Evolutionary conservation across 2,888 invertebrate genomes (phyloP).

Genomic region (Eupithecia centaureata): DNA sequence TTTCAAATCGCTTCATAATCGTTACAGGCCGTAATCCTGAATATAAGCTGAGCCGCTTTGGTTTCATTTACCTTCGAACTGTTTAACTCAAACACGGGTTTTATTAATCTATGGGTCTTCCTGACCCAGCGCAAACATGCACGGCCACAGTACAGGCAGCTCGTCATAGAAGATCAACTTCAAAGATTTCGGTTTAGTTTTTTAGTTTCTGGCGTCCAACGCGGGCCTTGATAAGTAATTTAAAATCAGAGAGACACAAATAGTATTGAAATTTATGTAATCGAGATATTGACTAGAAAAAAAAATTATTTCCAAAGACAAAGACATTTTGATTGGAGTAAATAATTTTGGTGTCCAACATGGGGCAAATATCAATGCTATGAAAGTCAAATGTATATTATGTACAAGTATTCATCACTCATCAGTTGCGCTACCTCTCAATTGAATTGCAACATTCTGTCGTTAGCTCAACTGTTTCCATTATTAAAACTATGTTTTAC

Average conservation of each 20-base stretch:
- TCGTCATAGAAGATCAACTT: constrained; percentile 26
- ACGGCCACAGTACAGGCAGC: constrained; percentile 27
- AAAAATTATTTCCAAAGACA: background rate
- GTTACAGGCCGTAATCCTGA: constrained; percentile 31
- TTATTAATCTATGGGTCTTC: constrained; percentile 68
- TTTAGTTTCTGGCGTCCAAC: background rate
- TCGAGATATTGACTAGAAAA: background rate
- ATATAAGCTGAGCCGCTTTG: constrained; percentile 52
- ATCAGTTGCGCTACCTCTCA: too few species aligned
- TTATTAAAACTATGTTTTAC: too few species aligned
- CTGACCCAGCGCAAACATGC: constrained; percentile 64
- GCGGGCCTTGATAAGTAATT: background rate
- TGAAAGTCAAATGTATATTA: background rate
- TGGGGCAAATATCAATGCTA: background rate
- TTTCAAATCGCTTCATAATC: constrained; percentile 30
- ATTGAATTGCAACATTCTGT: too few species aligned
- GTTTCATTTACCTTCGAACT: constrained; percentile 51
- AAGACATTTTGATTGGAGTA: background rate
- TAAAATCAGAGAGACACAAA: background rate
- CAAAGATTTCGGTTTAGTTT: background rate
- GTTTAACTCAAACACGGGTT: constrained; percentile 69
- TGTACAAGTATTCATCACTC: too few species aligned
- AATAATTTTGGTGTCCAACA: background rate
- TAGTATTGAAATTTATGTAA: background rate
- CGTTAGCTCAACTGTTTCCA: too few species aligned